Evolutionary conservation across 2,797 vertebrate species (phyloP).

Genomic region (Tarsius wallacei): DNA sequence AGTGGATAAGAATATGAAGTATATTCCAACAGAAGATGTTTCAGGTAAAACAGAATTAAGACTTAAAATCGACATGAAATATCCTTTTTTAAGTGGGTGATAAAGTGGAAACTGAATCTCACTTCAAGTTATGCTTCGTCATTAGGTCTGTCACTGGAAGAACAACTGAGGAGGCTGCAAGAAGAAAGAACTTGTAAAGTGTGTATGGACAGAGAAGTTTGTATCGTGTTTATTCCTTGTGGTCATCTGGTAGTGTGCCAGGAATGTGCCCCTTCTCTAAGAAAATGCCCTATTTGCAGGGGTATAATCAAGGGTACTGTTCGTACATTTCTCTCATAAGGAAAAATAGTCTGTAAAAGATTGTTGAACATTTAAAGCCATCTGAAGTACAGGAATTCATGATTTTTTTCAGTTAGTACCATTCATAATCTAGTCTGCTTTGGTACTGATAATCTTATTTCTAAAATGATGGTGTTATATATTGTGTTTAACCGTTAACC

Average conservation of each 20-base stretch:
- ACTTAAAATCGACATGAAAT: constrained; percentile 16
- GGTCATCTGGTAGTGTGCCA: constrained; percentile 99
- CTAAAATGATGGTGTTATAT: not conserved
- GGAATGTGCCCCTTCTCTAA: constrained; percentile 97
- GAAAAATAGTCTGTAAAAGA: constrained; percentile 37
- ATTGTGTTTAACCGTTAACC: not conserved
- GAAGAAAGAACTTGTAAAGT: constrained; percentile 99
- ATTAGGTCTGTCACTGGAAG: constrained; percentile 97
- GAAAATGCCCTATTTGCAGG: constrained; percentile 98
- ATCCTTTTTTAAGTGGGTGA: not conserved
- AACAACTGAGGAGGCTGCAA: constrained; percentile 96
- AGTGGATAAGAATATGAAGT: constrained; percentile 92
- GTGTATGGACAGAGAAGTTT: constrained; percentile 99
- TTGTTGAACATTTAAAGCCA: not conserved
- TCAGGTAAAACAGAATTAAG: constrained; percentile 89
- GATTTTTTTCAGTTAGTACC: not conserved
- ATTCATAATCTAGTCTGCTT: constrained; percentile 50
- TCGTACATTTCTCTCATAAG: constrained; percentile 97
- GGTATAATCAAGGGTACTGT: constrained; percentile 98
- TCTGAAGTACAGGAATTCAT: not conserved
- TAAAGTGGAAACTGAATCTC: constrained; percentile 44
- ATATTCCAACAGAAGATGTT: constrained; percentile 90
- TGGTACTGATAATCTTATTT: constrained; percentile 42
- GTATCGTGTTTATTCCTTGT: constrained; percentile 99
- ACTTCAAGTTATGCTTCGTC: constrained; percentile 45